Conservation (phyloP, 2,113 vertebrate genomes). For the Equus quagga region DNA sequence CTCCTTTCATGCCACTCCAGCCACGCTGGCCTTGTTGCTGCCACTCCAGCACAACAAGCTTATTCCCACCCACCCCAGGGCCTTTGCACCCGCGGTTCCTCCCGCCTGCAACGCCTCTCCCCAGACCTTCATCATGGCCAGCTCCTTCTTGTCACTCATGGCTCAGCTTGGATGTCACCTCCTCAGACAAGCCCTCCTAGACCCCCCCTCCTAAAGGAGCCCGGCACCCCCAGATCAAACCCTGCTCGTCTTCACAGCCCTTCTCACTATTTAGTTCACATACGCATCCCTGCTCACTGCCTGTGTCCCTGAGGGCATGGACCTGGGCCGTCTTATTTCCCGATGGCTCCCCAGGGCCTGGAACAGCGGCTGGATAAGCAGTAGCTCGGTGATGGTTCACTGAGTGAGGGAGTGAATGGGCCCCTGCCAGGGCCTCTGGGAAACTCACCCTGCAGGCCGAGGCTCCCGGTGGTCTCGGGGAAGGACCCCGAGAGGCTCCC, state of each 20-base stretch:
- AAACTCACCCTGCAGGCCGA: slow-evolving; percentile 86
- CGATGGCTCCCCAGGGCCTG: rapidly evolving
- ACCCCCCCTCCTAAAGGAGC: background rate
- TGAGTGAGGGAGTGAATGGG: rapidly evolving
- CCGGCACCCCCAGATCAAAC: background rate
- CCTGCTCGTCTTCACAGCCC: background rate
- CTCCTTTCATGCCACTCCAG: background rate
- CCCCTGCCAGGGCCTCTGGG: background rate
- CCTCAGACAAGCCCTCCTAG: background rate
- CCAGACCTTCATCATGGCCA: rapidly evolving
- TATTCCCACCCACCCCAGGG: background rate
- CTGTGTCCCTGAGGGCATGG: background rate
- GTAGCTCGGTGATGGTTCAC: background rate
- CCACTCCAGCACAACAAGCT: background rate
- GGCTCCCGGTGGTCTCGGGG: slow-evolving; percentile 82
- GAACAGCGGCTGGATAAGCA: background rate
- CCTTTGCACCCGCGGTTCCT: background rate
- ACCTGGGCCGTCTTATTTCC: background rate
- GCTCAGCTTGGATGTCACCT: background rate
- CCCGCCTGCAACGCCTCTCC: rapidly evolving
- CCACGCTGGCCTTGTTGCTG: background rate
- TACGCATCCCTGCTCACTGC: background rate
- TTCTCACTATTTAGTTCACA: background rate
- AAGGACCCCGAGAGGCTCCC: slow-evolving; percentile 85
- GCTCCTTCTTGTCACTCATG: background rate